Evolutionary conservation across 2,113 vertebrate species (phyloP).

Genomic region (Toxostoma redivivum): DNA sequence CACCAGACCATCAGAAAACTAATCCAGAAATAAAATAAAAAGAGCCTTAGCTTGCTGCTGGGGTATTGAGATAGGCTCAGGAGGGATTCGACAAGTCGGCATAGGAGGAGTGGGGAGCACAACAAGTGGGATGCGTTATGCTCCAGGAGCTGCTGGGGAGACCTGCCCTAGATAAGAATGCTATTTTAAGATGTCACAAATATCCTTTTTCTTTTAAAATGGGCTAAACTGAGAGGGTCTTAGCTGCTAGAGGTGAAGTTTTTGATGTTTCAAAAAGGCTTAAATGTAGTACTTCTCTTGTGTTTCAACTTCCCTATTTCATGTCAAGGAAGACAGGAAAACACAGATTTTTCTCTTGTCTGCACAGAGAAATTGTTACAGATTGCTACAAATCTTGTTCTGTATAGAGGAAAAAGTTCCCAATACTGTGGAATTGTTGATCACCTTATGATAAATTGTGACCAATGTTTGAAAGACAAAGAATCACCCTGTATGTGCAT

Average conservation of each 20-base stretch:
- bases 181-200: background rate
- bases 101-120: background rate
- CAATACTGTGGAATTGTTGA: background rate
- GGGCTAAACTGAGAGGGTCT: background rate
- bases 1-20: constrained; percentile 14
- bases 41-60: background rate
- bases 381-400: background rate
- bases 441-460: background rate
- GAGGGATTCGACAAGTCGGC: background rate
- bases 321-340: background rate
- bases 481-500: fast-evolving
- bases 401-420: background rate
- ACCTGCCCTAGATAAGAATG: background rate
- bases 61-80: background rate
- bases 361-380: background rate
- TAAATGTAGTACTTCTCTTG: background rate
- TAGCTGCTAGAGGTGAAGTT: background rate
- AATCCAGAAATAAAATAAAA: background rate
- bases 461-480: background rate
- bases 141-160: background rate
- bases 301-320: background rate
- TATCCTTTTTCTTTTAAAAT: background rate
- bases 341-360: background rate
- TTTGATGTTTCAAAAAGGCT: background rate
- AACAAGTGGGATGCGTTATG: background rate